These are phyloP conservation scores for Pachliopta kotzebuea DNA, from an alignment of 2,888 invertebrate species.

Conservation along the genomic window DNA sequence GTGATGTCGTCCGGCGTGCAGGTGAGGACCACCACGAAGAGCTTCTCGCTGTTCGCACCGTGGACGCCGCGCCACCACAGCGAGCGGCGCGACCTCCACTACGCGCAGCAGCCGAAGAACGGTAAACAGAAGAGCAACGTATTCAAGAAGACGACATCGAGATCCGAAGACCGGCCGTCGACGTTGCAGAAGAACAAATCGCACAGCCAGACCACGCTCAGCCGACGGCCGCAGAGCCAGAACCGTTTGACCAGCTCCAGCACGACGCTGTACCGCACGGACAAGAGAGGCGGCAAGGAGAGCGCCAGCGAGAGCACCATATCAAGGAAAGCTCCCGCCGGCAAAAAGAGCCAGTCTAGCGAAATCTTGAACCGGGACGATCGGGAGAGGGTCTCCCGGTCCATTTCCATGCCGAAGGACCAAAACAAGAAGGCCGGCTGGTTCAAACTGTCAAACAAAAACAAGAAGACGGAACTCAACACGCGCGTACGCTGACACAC, in stretches of 20 bases:
- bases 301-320: slow-evolving; percentile 48
- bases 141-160: slow-evolving; percentile 71
- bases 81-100: slow-evolving; percentile 89
- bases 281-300: slow-evolving; percentile 54
- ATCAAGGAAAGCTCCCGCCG: slow-evolving; percentile 64
- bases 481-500: slow-evolving; percentile 61
- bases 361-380: slow-evolving; percentile 80
- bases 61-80: slow-evolving; percentile 89
- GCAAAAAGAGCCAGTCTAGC: slow-evolving; percentile 81
- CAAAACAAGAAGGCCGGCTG: slow-evolving; percentile 86
- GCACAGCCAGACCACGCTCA: slow-evolving; percentile 68
- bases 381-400: slow-evolving; percentile 79
- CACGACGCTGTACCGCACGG: slow-evolving; percentile 67
- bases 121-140: slow-evolving; percentile 54
- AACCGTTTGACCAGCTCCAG: slow-evolving; percentile 64
- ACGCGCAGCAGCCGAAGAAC: slow-evolving; percentile 82
- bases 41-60: slow-evolving; percentile 91
- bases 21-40: slow-evolving; percentile 87
- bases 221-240: slow-evolving; percentile 50
- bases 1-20: slow-evolving; percentile 83
- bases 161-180: slow-evolving; percentile 53
- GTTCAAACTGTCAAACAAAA: slow-evolving; percentile 83
- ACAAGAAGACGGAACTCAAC: slow-evolving; percentile 66
- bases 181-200: slow-evolving; percentile 74
- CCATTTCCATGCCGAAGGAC: slow-evolving; percentile 87